Evolutionary conservation across 1,140 invertebrate genomes (phyloP).

Genomic region (Bombus affinis): DNA sequence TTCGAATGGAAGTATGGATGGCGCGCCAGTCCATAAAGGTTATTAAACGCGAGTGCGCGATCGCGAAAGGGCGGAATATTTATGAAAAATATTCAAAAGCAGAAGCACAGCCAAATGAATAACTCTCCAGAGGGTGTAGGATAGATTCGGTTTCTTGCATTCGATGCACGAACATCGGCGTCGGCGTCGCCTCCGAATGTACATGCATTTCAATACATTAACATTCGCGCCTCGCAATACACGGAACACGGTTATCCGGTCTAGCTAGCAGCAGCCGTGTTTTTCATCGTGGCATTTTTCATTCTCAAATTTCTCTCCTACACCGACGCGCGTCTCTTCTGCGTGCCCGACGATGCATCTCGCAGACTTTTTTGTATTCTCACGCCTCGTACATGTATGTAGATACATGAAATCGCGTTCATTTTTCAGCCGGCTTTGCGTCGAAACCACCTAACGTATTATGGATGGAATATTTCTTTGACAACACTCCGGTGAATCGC

Average conservation of each 20-base stretch:
- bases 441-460: not conserved
- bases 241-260: conserved; percentile 38
- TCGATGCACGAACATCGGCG: conserved; percentile 13
- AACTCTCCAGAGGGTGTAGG: conserved; percentile 41
- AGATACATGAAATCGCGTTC: not conserved
- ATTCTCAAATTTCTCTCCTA: conserved; percentile 14
- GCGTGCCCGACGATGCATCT: not conserved
- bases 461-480: not conserved
- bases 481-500: not conserved
- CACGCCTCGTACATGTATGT: not conserved
- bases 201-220: conserved; percentile 68
- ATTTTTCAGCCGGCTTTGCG: not conserved
- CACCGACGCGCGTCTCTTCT: not conserved
- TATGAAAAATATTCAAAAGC: conserved; percentile 67
- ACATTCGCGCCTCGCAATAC: conserved; percentile 23
- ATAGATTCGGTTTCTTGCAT: conserved; percentile 45
- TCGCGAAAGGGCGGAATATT: conserved; percentile 64
- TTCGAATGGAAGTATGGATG: not conserved
- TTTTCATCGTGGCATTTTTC: conserved; percentile 41
- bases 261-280: conserved; percentile 5
- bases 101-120: conserved; percentile 52
- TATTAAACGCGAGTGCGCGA: conserved; percentile 50
- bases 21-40: conserved; percentile 7
- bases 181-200: conserved; percentile 37
- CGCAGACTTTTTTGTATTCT: not conserved